Evolutionary conservation across 2,797 vertebrate species (phyloP).

Genomic region (Danio tinwini): DNA sequence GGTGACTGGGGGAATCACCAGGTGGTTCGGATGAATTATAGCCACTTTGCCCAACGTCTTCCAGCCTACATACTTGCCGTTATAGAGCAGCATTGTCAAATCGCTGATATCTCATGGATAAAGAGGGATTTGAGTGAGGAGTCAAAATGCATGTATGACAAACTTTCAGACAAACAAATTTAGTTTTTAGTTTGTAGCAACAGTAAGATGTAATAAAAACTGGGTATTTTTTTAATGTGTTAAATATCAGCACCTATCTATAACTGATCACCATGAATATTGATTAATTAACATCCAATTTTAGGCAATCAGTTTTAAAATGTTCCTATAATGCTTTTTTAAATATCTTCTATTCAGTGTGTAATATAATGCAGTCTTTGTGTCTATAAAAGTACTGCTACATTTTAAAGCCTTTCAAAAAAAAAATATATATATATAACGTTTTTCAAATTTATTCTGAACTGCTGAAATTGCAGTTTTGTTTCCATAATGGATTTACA

Average conservation of each 20-base stretch:
- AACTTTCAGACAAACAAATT: background rate
- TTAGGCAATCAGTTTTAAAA: conserved; percentile 78
- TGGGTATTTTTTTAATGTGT: conserved; percentile 67
- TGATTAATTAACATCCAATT: conserved; percentile 85
- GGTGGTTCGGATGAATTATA: conserved; percentile 78
- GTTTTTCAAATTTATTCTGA: no score
- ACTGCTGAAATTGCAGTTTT: no score
- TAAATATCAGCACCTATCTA: conserved; percentile 74
- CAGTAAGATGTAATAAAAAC: background rate
- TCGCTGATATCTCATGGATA: conserved; percentile 50
- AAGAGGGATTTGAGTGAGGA: conserved; percentile 44
- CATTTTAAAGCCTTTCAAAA: no score
- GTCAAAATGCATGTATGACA: background rate
- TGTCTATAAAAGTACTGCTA: no score
- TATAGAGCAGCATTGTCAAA: conserved; percentile 60
- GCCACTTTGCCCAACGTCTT: conserved; percentile 61
- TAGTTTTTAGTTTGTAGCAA: background rate
- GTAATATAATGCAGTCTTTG: no score
- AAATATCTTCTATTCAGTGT: no score
- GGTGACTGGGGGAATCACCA: conserved; percentile 80
- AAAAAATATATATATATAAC: no score
- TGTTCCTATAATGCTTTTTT: no score
- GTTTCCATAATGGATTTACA: no score
- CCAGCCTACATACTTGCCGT: conserved; percentile 51
- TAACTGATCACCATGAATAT: conserved; percentile 80